Conservation (phyloP, 2,797 vertebrate genomes). For the Hirundo rustica region DNA sequence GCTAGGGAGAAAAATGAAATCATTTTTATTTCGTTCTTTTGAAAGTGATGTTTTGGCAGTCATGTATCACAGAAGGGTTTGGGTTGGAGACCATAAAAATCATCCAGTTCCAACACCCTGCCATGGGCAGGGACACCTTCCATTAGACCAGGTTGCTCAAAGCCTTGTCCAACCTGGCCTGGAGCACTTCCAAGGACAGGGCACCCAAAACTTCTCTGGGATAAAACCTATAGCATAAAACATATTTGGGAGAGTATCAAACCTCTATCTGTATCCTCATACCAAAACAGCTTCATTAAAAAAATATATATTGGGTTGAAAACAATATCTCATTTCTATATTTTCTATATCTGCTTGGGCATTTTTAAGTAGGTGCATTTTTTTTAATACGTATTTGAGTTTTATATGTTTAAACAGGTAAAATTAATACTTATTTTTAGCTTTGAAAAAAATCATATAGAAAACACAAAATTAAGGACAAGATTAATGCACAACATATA, state of each 20-base stretch:
- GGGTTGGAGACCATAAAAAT: background rate
- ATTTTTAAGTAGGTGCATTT: background rate
- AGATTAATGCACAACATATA: background rate
- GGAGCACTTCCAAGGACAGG: background rate
- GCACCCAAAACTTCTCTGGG: background rate
- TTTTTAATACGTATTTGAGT: background rate
- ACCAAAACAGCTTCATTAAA: background rate
- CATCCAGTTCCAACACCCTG: background rate
- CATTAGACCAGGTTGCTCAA: background rate
- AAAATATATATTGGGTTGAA: background rate
- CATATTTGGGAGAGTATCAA: constrained; percentile 5
- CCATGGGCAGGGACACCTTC: background rate
- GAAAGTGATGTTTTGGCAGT: background rate
- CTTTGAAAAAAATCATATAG: background rate
- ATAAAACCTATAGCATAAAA: background rate
- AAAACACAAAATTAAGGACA: background rate
- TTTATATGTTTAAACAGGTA: background rate
- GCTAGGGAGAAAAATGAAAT: background rate
- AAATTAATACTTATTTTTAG: background rate
- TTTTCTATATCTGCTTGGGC: background rate
- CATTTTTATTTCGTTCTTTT: background rate
- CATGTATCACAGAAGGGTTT: background rate
- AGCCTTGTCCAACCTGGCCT: background rate
- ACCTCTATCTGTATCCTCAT: background rate
- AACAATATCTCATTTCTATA: background rate